Evolutionary conservation across 2,113 vertebrate species (phyloP), one percentile per base, ranked within the genome.

Genomic region (Leuciscus idus): DNA sequence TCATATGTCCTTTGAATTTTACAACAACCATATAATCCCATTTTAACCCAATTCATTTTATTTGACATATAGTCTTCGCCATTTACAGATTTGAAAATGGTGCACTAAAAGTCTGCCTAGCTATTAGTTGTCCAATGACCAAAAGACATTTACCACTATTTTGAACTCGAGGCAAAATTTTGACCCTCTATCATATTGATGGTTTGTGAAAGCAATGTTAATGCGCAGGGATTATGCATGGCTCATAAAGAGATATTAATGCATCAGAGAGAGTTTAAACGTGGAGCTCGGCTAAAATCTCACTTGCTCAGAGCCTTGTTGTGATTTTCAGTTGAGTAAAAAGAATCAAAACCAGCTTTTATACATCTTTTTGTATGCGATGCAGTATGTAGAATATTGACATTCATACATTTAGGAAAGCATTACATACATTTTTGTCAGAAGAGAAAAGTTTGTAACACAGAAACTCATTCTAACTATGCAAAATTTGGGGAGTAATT

Each of bases 81-180:
- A 2, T 66, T 81, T 62, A 62, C 8, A 50, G 28, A 48, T n/a
- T 52, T 50, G 43, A 13, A 68, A 15, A 50, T 68, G 36, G 36
- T 81, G 57, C 36, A 62, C 78, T 81, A 39, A 80, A 80, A 46
- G n/a, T 68, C 62, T 82, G 80, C 46, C 26, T 52, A 82, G 80
- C 43, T 82, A 23, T 50, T 52, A 50, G 62, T 2, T 82, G 62
- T 52, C 43, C 43, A 68, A n/a, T 68, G 17, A 82, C 46, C 39
- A 64, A 19, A 68, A 33, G 17, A 64, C n/a, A 21, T 52, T 23
- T 30, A 64, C 33, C 4, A 57, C 12, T 64, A 28, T 64, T 46
- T 28, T 81, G 13, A 39, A 52, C 13, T 50, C 19, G 0, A 68
- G 62, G 33, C 28, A 68, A 8, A 48, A 48, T 48, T 64, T 28